These are phyloP conservation scores for Nannobrachium achirus DNA, from an alignment of 2,113 vertebrate species.

Conservation along the genomic window DNA sequence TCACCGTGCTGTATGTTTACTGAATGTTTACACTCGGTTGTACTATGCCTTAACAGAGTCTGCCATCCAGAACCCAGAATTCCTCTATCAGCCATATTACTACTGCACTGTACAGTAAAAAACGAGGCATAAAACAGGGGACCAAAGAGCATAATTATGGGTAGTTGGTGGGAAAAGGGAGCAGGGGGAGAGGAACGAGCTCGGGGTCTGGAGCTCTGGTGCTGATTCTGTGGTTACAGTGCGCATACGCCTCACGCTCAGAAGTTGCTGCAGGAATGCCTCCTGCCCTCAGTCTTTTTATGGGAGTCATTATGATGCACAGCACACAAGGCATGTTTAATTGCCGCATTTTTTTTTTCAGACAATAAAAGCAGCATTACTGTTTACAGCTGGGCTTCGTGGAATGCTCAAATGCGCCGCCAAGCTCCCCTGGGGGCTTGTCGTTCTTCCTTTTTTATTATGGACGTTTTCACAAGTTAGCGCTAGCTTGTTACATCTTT, in stretches of 20 bases:
- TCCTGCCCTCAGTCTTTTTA: slow-evolving; percentile 73
- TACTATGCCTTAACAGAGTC: slow-evolving; percentile 4
- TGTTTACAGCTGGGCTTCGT: slow-evolving; percentile 70
- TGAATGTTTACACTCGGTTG: no score
- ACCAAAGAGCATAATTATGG: slow-evolving; percentile 68
- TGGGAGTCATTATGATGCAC: slow-evolving; percentile 73
- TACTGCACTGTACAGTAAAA: slow-evolving; percentile 60
- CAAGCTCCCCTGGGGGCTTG: slow-evolving; percentile 10
- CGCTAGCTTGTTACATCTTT: slow-evolving; percentile 36
- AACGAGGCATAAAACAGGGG: slow-evolving; percentile 70
- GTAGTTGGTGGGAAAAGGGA: slow-evolving; percentile 69
- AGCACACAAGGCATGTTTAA: slow-evolving; percentile 74
- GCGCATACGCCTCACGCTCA: slow-evolving; percentile 67
- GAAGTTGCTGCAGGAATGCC: slow-evolving; percentile 72
- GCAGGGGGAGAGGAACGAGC: slow-evolving; percentile 29
- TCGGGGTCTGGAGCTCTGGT: slow-evolving; percentile 60
- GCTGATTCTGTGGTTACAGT: slow-evolving; percentile 71
- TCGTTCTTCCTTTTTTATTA: slow-evolving; percentile 41
- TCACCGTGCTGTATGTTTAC: no score
- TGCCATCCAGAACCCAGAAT: slow-evolving; percentile 33
- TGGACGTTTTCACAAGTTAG: slow-evolving; percentile 43
- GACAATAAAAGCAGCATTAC: slow-evolving; percentile 73
- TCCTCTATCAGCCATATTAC: slow-evolving; percentile 33
- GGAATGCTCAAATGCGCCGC: slow-evolving; percentile 42
- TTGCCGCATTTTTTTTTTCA: slow-evolving; percentile 42